These are phyloP conservation scores for Rattus rattus DNA, from an alignment of 2,113 vertebrate genomes.

Conservation along the genomic window DNA sequence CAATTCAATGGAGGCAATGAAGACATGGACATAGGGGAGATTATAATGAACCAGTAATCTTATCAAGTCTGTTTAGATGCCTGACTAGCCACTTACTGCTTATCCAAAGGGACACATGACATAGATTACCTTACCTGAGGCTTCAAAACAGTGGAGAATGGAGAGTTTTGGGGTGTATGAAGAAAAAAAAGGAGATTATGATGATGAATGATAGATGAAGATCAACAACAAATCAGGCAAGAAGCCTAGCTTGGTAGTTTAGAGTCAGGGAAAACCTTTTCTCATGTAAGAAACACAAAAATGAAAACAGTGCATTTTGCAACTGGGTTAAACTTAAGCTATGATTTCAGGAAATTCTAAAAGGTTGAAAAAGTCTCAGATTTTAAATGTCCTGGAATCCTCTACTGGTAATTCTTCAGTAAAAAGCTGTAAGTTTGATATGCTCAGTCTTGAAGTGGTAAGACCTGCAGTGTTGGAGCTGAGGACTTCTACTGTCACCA, in stretches of 20 bases:
- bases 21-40: background rate
- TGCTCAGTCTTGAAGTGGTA: background rate
- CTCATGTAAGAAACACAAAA: background rate
- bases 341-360: slow-evolving; percentile 39
- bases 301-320: background rate
- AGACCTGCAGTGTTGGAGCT: background rate
- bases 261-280: background rate
- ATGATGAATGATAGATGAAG: background rate
- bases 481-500: background rate
- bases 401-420: background rate
- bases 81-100: slow-evolving; percentile 21
- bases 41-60: background rate
- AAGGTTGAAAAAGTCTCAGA: slow-evolving; percentile 17
- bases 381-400: background rate
- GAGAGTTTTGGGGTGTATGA: background rate
- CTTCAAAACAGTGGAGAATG: slow-evolving; percentile 19
- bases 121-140: background rate
- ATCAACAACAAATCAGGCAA: background rate
- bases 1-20: background rate
- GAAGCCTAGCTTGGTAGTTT: background rate
- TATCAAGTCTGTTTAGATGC: background rate
- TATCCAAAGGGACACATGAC: background rate
- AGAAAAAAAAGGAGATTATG: background rate
- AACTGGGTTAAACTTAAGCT: slow-evolving; percentile 1
- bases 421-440: background rate